phyloP scores from a whole-genome alignment of 2,113 vertebrate species.

The Megaceryle maxima region DNA sequence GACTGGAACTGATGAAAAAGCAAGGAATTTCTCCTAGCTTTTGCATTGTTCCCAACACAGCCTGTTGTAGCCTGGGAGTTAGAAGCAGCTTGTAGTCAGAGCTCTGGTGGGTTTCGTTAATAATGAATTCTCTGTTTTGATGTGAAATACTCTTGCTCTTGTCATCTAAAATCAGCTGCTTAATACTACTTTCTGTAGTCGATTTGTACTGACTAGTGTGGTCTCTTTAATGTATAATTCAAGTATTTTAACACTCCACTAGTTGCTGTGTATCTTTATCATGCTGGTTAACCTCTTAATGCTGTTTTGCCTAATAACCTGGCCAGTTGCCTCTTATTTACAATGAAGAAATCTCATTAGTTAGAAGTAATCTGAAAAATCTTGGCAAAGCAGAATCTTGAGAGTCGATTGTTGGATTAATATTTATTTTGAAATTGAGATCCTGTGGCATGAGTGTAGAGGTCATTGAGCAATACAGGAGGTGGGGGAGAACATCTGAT shows the following conservation, averaged over 20 bases:
- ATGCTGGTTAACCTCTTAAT: background rate
- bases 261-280: background rate
- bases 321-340: background rate
- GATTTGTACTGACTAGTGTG: slow-evolving; percentile 12
- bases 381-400: background rate
- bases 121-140: background rate
- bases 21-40: background rate
- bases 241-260: background rate
- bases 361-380: background rate
- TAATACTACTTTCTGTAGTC: background rate
- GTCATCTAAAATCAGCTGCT: background rate
- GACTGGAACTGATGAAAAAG: background rate
- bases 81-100: background rate
- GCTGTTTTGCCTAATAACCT: background rate
- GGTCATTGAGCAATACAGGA: background rate
- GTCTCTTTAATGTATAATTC: background rate
- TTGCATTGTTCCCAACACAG: background rate
- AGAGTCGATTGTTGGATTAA: background rate
- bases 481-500: background rate
- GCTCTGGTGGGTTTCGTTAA: background rate
- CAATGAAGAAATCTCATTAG: background rate
- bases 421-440: background rate
- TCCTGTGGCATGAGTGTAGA: fast-evolving
- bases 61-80: background rate
- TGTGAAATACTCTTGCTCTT: background rate